Base-by-base conservation (phyloP, 2,888 invertebrate species). In the Deilephila porcellus region DNA sequence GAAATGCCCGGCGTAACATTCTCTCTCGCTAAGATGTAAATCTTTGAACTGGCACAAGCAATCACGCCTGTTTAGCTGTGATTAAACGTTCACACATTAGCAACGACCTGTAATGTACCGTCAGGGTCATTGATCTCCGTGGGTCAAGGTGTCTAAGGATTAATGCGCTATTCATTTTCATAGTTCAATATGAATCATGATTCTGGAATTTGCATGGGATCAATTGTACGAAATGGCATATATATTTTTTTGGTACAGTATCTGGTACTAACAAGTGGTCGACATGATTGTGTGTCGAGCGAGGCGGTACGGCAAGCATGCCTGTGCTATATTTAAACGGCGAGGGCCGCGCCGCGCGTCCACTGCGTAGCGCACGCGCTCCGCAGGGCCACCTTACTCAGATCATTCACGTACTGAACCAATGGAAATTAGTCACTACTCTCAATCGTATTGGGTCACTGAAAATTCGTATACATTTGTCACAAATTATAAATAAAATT, bases 251-350 rank as follows among this genome's bases (percentile, higher is more conserved):
- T 80, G 56, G 72, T 79, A 77, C 78, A 80, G 77, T 79, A 78
- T 76, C 80, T 82, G 80, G 83, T 83, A 84, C 83, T 83, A 86
- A 86, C 83, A 85, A 90, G 90, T 88, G 86, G 89, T 90, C 87
- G 90, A 88, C 88, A 86, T 86, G 89, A 91, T 91, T 91, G 91
- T 91, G 88, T 88, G 88, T 85, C 85, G 90, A 85, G 85, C 85
- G 89, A 85, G 85, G 86, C 82, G 84, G 83, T 85, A 87, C 85
- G 89, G 90, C 90, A 86, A 89, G 92, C 91, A 90, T 90, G 93
- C 91, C 89, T 85, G 89, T 82, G 90, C 93, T 94, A 94, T 90
- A 93, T 93, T 88, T 93, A 94, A 87, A 85, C 86, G 77, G 88
- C 90, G 93, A 93, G 93, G 93, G 92, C 91, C 71, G 75, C 74